Evolutionary conservation across 2,888 invertebrate species (phyloP).

Genomic region (Cryptocheilus praepositus): DNA sequence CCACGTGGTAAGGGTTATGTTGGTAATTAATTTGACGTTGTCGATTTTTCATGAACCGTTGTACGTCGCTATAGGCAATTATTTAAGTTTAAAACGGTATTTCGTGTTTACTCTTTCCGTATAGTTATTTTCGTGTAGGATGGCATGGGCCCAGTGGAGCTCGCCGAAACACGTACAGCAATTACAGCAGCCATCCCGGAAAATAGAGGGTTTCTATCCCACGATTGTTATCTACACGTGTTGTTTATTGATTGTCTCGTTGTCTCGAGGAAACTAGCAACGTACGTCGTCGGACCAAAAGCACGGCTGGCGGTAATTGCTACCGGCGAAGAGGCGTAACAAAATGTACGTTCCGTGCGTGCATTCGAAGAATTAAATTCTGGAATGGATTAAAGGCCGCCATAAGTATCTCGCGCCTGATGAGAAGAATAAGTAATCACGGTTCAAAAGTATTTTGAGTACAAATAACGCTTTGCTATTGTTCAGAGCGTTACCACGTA

Average conservation of each 20-base stretch:
- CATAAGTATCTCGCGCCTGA: not conserved
- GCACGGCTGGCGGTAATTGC: slow-evolving; percentile 69
- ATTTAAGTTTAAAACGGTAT: too few relatives aligned
- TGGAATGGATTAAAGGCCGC: slow-evolving; percentile 30
- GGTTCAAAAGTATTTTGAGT: not conserved
- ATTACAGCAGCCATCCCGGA: slow-evolving; percentile 69
- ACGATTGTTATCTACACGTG: slow-evolving; percentile 74
- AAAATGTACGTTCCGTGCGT: slow-evolving; percentile 50
- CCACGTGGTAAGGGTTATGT: too few relatives aligned
- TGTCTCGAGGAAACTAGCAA: slow-evolving; percentile 60
- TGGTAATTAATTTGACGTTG: too few relatives aligned
- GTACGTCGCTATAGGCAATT: too few relatives aligned
- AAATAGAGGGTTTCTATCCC: slow-evolving; percentile 69
- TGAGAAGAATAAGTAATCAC: not conserved
- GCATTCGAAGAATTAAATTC: slow-evolving; percentile 40
- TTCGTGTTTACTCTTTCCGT: not conserved
- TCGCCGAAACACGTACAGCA: slow-evolving; percentile 69
- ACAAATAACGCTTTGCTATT: not conserved
- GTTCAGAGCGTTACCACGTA: not conserved
- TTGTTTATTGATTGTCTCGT: slow-evolving; percentile 73
- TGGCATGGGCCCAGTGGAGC: slow-evolving; percentile 37
- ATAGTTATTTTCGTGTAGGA: slow-evolving; percentile 28
- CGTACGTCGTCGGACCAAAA: slow-evolving; percentile 58
- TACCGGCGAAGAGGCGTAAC: slow-evolving; percentile 53
- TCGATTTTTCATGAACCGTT: too few relatives aligned